Percentiles rank a stretch among this genome's conserved stretches.
phyloP scores from a whole-genome alignment of 1,140 invertebrate species.

The Drosophila baimaii region DNA sequence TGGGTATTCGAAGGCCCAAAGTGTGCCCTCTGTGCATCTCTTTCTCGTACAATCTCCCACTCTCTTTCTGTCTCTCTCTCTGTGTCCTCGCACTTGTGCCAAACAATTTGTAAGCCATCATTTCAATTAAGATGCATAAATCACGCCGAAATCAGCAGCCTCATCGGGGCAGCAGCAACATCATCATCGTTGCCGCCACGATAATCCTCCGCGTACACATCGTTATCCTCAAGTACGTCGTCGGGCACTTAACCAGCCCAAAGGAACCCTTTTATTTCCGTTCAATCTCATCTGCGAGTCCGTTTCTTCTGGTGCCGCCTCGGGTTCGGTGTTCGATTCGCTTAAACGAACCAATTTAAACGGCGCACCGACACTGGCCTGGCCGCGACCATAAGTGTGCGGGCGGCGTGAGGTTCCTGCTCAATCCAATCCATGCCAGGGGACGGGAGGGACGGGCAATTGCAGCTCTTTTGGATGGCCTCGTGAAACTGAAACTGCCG shows the following conservation, averaged over 20 bases:
- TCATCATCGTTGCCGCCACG: slow-evolving; percentile 43
- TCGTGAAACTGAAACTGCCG: slow-evolving; percentile 81
- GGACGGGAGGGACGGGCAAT: slow-evolving; percentile 29
- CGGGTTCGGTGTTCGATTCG: slow-evolving; percentile 41
- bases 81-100: slow-evolving; percentile 51
- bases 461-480: slow-evolving; percentile 51
- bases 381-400: slow-evolving; percentile 30
- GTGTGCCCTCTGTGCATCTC: slow-evolving; percentile 1
- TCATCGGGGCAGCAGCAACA: slow-evolving; percentile 45
- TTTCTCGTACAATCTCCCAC: neutral
- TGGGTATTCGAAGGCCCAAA: slow-evolving; percentile 41
- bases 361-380: slow-evolving; percentile 49
- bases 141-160: slow-evolving; percentile 75
- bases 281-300: slow-evolving; percentile 43
- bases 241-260: slow-evolving; percentile 68
- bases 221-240: slow-evolving; percentile 78
- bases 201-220: slow-evolving; percentile 59
- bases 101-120: slow-evolving; percentile 81
- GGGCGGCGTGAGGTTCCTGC: slow-evolving; percentile 44
- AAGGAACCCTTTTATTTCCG: slow-evolving; percentile 53
- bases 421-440: slow-evolving; percentile 57
- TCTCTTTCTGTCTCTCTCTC: too few species aligned
- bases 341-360: slow-evolving; percentile 80
- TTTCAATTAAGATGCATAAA: slow-evolving; percentile 83
- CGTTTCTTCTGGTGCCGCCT: slow-evolving; percentile 64